These are phyloP conservation scores for Argyrosomus japonicus DNA, from an alignment of 2,113 vertebrate genomes.

Conservation along the genomic window DNA sequence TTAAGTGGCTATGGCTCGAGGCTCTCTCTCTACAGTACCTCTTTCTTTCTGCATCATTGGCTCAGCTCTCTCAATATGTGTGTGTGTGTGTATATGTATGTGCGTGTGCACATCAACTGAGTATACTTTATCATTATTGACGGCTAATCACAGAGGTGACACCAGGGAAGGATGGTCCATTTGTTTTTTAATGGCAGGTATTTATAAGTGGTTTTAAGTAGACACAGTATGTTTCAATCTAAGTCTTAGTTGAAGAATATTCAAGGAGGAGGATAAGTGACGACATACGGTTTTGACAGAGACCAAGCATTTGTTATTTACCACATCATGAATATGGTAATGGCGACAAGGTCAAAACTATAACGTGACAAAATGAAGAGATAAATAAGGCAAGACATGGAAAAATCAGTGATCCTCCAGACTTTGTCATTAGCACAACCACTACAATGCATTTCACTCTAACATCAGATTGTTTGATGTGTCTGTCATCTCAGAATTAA, in stretches of 20 bases:
- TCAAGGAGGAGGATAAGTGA: constrained; percentile 19
- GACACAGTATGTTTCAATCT: constrained; percentile 46
- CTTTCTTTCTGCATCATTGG: not conserved
- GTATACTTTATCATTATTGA: constrained; percentile 29
- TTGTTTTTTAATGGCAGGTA: constrained; percentile 63
- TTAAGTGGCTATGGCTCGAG: not conserved
- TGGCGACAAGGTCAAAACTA: constrained; percentile 25
- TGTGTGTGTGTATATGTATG: not conserved
- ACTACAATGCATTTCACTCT: constrained; percentile 4
- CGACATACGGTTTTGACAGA: constrained; percentile 3
- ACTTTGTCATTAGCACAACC: constrained; percentile 15
- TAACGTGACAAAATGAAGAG: constrained; percentile 25
- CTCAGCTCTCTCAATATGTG: not conserved
- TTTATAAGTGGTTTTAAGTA: constrained; percentile 48
- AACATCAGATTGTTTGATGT: constrained; percentile 18
- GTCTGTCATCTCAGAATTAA: constrained; percentile 37
- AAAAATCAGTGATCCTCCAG: constrained; percentile 5
- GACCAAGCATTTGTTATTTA: constrained; percentile 1
- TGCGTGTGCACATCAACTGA: not conserved
- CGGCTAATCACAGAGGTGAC: constrained; percentile 52
- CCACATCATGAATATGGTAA: constrained; percentile 9
- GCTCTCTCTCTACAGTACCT: not conserved
- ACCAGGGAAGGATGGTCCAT: constrained; percentile 42
- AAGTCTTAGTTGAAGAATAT: constrained; percentile 10
- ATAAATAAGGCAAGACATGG: constrained; percentile 54